Conservation (phyloP, 2,888 invertebrate species). For the Galeruca laticollis region DNA sequence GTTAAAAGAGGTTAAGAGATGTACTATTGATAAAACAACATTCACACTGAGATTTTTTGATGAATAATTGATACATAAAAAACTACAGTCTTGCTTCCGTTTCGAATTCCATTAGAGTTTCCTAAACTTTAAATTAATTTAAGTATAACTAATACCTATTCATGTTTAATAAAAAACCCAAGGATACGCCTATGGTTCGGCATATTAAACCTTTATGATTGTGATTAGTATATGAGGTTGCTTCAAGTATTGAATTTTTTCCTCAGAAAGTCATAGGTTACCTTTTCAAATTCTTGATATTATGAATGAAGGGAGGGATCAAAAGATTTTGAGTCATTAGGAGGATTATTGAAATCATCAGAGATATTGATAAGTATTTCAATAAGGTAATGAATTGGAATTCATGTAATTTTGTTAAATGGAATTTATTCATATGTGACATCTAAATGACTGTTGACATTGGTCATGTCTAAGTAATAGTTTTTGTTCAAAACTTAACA, state of each 20-base stretch:
- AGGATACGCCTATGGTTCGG: constrained; percentile 2
- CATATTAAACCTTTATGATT: constrained; percentile 36
- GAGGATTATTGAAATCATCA: background rate
- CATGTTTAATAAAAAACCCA: background rate
- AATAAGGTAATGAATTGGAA: background rate
- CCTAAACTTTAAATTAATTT: too few relatives aligned
- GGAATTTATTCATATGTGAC: background rate
- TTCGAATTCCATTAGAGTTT: too few relatives aligned
- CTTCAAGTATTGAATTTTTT: constrained; percentile 26
- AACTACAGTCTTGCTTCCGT: too few relatives aligned
- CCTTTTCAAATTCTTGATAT: constrained; percentile 17
- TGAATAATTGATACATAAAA: too few relatives aligned
- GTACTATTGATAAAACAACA: background rate
- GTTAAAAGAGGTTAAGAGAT: too few relatives aligned
- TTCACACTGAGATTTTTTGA: background rate
- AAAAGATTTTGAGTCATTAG: background rate
- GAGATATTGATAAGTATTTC: background rate
- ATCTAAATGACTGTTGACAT: too few relatives aligned
- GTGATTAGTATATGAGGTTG: constrained; percentile 25
- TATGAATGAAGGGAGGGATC: constrained; percentile 1
- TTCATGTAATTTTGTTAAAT: background rate
- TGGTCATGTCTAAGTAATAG: too few relatives aligned
- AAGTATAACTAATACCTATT: too few relatives aligned
- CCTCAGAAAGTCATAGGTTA: constrained; percentile 35
- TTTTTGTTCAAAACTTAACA: too few relatives aligned